These are phyloP conservation scores for Heliothis virescens DNA, from an alignment of 1,140 invertebrate species.

Conservation along the genomic window DNA sequence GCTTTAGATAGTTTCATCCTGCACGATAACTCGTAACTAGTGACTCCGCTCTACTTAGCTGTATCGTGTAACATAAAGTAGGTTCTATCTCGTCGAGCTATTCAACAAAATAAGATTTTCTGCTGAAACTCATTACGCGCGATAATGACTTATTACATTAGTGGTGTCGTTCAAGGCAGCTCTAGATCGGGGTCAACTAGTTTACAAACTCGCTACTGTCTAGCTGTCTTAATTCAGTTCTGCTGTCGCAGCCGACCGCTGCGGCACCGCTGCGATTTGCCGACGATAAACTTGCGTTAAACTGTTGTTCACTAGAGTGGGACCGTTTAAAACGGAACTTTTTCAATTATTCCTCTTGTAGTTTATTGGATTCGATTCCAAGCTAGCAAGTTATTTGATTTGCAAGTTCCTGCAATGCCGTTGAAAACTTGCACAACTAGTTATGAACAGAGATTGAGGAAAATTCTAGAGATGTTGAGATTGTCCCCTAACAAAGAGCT, in stretches of 20 bases:
- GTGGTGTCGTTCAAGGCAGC: conserved; percentile 18
- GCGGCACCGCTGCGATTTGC: conserved; percentile 51
- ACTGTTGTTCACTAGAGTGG: conserved; percentile 51
- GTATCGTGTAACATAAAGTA: background rate
- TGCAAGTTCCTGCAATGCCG: conserved; percentile 45
- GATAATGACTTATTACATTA: conserved; percentile 38
- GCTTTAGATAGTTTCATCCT: background rate
- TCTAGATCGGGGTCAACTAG: conserved; percentile 44
- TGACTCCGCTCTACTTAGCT: background rate
- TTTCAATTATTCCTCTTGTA: conserved; percentile 61
- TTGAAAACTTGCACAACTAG: conserved; percentile 48
- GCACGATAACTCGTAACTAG: background rate
- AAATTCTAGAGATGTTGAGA: conserved; percentile 38
- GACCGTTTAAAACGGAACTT: conserved; percentile 59
- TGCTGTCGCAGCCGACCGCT: conserved; percentile 57
- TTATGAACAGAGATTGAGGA: conserved; percentile 47
- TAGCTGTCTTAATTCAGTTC: conserved; percentile 64
- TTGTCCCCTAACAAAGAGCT: conserved; percentile 41
- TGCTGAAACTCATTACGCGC: conserved; percentile 2
- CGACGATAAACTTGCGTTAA: conserved; percentile 58
- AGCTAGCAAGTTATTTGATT: conserved; percentile 56
- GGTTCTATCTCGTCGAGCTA: background rate
- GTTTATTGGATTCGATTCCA: conserved; percentile 57
- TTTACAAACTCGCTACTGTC: conserved; percentile 60
- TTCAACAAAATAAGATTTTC: conserved; percentile 23